phyloP scores from a whole-genome alignment of 2,797 vertebrate species.

The Benthosema pterotum region DNA sequence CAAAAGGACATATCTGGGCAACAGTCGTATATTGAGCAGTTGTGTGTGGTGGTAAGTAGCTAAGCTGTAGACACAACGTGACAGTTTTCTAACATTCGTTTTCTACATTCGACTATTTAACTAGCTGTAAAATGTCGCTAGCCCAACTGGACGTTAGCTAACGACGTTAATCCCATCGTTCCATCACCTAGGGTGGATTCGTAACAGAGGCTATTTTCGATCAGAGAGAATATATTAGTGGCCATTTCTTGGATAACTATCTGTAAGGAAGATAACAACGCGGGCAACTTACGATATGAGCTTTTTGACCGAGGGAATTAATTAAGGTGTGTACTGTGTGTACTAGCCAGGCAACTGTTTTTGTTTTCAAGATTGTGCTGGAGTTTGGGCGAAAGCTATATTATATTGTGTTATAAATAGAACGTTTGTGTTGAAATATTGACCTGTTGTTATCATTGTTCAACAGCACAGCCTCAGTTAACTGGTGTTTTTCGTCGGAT shows the following conservation, averaged over 20 bases:
- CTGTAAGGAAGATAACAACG: constrained; percentile 8
- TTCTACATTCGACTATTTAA: constrained; percentile 2
- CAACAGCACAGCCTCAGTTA: too few species aligned
- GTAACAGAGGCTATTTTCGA: neutral
- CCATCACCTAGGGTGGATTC: constrained; percentile 2
- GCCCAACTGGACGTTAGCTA: constrained; percentile 29
- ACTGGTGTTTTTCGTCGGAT: too few species aligned
- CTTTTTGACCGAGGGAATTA: constrained; percentile 7
- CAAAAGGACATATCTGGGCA: neutral
- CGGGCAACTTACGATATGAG: constrained; percentile 6
- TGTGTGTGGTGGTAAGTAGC: neutral
- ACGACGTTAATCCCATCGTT: constrained; percentile 61
- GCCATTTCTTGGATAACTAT: neutral
- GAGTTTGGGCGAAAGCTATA: too few species aligned
- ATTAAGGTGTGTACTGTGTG: constrained; percentile 29
- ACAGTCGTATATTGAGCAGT: neutral
- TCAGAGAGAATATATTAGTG: neutral
- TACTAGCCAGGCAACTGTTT: too few species aligned
- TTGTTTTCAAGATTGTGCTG: too few species aligned
- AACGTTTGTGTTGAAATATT: too few species aligned
- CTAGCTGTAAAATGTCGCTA: neutral
- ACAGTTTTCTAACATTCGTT: constrained; percentile 22
- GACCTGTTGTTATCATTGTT: too few species aligned
- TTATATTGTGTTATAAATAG: too few species aligned
- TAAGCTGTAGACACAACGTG: neutral